Base-by-base conservation (phyloP, 2,797 vertebrate species). In the Hylomyscus alleni region DNA sequence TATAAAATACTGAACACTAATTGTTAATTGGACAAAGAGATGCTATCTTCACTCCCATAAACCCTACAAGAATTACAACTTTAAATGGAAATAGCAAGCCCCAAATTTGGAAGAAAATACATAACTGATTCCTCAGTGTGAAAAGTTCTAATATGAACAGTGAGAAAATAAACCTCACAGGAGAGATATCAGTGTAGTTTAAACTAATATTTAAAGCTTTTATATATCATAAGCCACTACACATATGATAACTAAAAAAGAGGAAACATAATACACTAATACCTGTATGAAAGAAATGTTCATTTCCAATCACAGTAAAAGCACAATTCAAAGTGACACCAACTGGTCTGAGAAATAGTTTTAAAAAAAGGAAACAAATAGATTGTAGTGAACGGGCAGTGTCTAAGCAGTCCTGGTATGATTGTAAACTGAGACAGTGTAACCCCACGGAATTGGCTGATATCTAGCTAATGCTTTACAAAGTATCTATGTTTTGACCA, bases 281-380 rank as follows among this genome's bases (percentile, higher is more conserved):
- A 29, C n/a, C 12, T 12, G 77, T 58, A 77, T 62, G 37, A 92
- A 92, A 88, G 9, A 77, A 83, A 90, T 72, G 4, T 76, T 80
- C 34, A 67, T 54, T 73, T 9, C 37, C 50, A 87, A 69, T 52
- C 88, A 81, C 15, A 86, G 82, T 44, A 87, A 81, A 94, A 72
- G 65, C 72, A 22, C 10, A 83, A 69, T 90, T 65, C 37, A 65
- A 96, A 95, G 65, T 93, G 40, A 75, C 24, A 1, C 19, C 54
- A 93, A 52, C 78, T 84, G 89, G 72, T 29, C 91, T 29, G 34
- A 78, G 85, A 90, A 88, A 89, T 3, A 88, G 75, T 31, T 50
- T 89, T 5, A 1, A 91, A 91, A 1, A 91, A 91, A 54, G 7
- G 72, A 92, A 97, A 92, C 78, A 81, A 94, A 47, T 54, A 91